A percentile compares a stretch with the other conserved stretches of the same genome.
Conservation (phyloP, 2,888 invertebrate genomes). For the Drosophila nigritarsus region DNA sequence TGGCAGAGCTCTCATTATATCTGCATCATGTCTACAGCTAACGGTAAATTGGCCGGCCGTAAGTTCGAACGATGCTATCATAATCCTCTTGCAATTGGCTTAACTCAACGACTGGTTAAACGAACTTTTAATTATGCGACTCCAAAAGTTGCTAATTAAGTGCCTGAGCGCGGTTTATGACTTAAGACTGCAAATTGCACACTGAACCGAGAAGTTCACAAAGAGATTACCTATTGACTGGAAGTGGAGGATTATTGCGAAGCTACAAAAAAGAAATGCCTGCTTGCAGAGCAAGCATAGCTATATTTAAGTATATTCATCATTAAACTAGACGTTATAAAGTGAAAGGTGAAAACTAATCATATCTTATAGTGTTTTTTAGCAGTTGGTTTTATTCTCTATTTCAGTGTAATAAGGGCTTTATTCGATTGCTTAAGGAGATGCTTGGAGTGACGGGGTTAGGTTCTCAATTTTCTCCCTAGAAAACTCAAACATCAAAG, state of each 20-base stretch:
- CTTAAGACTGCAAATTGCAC: background rate
- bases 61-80: constrained; percentile 15
- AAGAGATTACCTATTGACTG: background rate
- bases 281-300: background rate
- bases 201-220: background rate
- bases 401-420: constrained; percentile 6
- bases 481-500: constrained; percentile 11
- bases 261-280: too few relatives aligned
- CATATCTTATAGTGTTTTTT: background rate
- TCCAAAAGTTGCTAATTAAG: constrained; percentile 18
- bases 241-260: background rate
- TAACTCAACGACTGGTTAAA: constrained; percentile 39
- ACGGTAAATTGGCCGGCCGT: background rate
- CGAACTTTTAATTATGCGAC: constrained; percentile 61
- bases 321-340: background rate
- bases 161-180: background rate
- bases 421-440: constrained; percentile 22
- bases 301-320: background rate
- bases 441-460: constrained; percentile 1
- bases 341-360: background rate
- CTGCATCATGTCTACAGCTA: constrained; percentile 29
- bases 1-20: constrained; percentile 37
- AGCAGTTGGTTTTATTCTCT: background rate
- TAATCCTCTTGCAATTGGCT: constrained; percentile 40
- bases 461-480: background rate